Evolutionary conservation across 2,888 invertebrate genomes (phyloP), one percentile per base, ranked within the genome.

Genomic region (Sarcophaga carnaria): DNA sequence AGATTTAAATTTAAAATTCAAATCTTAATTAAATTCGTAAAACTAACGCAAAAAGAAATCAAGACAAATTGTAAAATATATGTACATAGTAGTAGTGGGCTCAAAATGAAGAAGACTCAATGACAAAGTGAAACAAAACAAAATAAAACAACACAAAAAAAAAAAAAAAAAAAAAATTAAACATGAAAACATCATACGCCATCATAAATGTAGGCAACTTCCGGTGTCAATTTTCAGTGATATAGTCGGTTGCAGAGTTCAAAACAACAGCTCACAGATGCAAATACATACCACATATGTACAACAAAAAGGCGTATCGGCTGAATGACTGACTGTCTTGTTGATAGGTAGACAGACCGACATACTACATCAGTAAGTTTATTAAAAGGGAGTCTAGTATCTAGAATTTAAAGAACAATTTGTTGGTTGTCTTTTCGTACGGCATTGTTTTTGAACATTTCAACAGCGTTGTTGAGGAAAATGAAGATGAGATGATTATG

Each of bases 141-240:
- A 72, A 66, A 64, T 25, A 67, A 76, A 79, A 82, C 17, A 67
- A 20, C 6, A 80, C 60, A 70, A 67, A 37, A 0, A 37, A 37
- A 8, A 37, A 37, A 37, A 6, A 8, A 10, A 10, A 37, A 37
- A 37, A 8, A 10, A 10, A 37, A 37, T 37, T 37, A 37, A 37
- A 37, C 37, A 37, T 37, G 8, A 37, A 37, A 37, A 37, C 37
- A 37, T 37, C 37, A 37, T 37, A 37, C 37, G 37, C 37, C 75
- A 81, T 77, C 87, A 86, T 86, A 89, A 86, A 75, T 86, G n/a
- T 80, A 76, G 75, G 80, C 76, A 78, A 85, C 83, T 88, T 88
- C 88, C 88, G 88, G 88, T 87, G 88, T 88, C 88, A 79, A 77
- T 87, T 85, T 88, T 75, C 85, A 74, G 54, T 59, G 70, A 70